Conservation (phyloP, 2,888 invertebrate species). For the Cremastobaeus sp. region DNA sequence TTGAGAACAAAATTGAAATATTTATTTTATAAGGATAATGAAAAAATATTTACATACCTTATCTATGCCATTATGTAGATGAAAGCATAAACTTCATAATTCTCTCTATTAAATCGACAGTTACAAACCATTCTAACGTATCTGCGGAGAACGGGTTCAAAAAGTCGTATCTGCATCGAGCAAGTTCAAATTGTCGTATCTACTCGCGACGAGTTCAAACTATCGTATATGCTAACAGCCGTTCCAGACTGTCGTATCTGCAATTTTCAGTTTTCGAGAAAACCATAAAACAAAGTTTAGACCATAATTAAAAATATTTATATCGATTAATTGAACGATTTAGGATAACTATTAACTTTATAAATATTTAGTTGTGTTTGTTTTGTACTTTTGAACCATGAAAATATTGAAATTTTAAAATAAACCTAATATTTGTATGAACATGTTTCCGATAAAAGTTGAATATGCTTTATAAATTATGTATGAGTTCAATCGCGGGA, state of each 20-base stretch:
- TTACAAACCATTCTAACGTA: conserved; percentile 5
- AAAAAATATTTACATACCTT: too few relatives aligned
- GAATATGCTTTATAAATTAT: conserved; percentile 11
- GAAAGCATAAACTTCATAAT: too few relatives aligned
- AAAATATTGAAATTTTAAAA: conserved; percentile 10
- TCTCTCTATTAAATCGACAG: too few relatives aligned
- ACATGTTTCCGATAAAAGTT: conserved; percentile 13
- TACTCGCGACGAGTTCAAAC: conserved; percentile 8
- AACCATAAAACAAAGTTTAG: neutral
- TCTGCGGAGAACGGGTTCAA: neutral
- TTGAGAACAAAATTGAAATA: too few relatives aligned
- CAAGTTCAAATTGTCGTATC: conserved; percentile 10
- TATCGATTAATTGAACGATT: neutral
- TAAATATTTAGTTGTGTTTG: conserved; percentile 7
- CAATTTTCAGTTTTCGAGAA: neutral
- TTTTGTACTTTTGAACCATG: conserved; percentile 7
- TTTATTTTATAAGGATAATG: too few relatives aligned
- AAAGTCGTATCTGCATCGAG: conserved; percentile 7
- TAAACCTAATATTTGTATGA: conserved; percentile 15
- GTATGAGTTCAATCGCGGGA: neutral
- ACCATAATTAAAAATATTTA: neutral
- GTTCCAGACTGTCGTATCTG: neutral
- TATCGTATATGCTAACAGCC: too few relatives aligned
- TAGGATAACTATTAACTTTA: neutral
- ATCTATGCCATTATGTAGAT: too few relatives aligned